Percentiles rank a stretch among this genome's conserved stretches.
Conservation (phyloP, 2,113 vertebrate species). For the Cyanoramphus novaezelandiae region DNA sequence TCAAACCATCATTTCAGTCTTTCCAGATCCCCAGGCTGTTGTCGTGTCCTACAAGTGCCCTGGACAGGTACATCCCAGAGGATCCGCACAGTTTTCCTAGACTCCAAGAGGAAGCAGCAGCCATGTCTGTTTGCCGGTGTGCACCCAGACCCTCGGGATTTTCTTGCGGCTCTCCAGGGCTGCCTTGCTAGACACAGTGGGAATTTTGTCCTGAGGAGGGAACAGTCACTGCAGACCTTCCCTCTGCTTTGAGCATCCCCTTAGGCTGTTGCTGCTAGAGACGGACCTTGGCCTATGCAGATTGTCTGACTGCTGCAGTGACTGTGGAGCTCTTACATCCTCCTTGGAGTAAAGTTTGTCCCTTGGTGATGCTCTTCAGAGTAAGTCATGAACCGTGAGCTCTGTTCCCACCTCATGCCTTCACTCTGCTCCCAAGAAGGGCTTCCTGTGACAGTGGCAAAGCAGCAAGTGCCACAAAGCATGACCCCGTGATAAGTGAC, state of each 20-base stretch:
- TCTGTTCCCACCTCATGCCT: not conserved
- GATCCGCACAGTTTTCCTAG: not conserved
- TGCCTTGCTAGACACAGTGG: not conserved
- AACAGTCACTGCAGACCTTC: not conserved
- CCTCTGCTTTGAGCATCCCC: not conserved
- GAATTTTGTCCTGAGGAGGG: not conserved
- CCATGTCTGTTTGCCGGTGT: not conserved
- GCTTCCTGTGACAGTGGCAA: not conserved
- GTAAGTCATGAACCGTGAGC: not conserved
- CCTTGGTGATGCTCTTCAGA: not conserved
- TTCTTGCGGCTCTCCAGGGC: not conserved
- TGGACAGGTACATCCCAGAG: not conserved
- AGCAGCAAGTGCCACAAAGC: not conserved
- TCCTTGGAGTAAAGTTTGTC: not conserved
- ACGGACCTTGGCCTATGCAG: not conserved
- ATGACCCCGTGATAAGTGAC: fast-evolving
- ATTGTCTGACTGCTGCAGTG: not conserved
- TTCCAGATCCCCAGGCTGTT: not conserved
- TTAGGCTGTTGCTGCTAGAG: not conserved
- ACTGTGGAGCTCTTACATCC: not conserved
- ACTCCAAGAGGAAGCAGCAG: not conserved
- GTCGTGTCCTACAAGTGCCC: not conserved
- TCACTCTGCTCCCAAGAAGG: not conserved
- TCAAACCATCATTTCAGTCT: fast-evolving
- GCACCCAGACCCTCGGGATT: not conserved